A percentile compares a stretch with the other conserved stretches of the same genome.
Evolutionary conservation across 2,113 vertebrate genomes (phyloP).

Genomic region (Dasyornis broadbenti): DNA sequence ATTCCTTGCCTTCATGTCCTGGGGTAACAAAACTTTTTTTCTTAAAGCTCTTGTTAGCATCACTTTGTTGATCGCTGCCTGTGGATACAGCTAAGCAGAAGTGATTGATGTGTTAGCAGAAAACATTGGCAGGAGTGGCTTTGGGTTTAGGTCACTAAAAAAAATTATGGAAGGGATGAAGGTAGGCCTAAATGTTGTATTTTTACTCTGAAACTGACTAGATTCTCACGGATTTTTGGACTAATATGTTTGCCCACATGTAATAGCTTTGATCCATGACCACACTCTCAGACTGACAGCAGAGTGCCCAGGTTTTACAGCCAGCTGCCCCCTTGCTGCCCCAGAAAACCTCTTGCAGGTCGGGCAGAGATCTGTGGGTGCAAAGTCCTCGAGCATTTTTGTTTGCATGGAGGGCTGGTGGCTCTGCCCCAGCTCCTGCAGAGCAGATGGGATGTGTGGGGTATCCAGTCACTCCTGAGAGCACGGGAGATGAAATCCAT

Average conservation of each 20-base stretch:
- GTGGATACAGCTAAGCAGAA: background rate
- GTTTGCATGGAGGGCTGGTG: background rate
- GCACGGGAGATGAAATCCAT: background rate
- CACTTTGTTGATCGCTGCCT: background rate
- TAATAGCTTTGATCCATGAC: background rate
- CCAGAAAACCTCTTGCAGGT: background rate
- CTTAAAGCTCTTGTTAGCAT: background rate
- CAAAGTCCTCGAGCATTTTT: fast-evolving
- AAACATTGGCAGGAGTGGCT: background rate
- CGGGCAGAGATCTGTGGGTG: fast-evolving
- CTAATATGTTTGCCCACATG: background rate
- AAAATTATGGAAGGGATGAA: background rate
- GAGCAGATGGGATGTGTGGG: background rate
- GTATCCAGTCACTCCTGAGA: background rate
- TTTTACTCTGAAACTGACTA: background rate
- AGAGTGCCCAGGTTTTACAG: background rate
- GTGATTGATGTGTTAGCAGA: background rate
- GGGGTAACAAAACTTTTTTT: background rate
- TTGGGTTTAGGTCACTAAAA: background rate
- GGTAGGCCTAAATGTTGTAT: background rate
- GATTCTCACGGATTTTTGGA: background rate
- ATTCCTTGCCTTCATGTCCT: background rate
- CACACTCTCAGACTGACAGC: background rate
- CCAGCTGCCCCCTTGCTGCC: background rate
- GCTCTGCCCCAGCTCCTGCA: background rate